phyloP scores from a whole-genome alignment of 2,113 vertebrate genomes.

The Amphilophus citrinellus region DNA sequence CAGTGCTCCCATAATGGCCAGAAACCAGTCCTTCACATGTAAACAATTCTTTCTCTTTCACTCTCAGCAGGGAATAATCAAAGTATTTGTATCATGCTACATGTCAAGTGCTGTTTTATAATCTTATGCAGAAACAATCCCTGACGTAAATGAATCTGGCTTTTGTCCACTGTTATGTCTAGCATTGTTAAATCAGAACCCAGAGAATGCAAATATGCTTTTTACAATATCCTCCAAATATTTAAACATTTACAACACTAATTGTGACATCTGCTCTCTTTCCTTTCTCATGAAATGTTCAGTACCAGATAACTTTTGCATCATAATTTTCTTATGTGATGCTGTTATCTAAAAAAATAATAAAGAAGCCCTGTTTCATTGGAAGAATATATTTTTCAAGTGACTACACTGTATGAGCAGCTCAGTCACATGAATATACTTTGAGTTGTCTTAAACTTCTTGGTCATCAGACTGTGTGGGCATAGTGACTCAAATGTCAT shows the following conservation, averaged over 20 bases:
- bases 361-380: neutral
- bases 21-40: neutral
- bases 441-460: neutral
- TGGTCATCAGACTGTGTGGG: neutral
- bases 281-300: neutral
- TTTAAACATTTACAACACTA: neutral
- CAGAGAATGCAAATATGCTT: neutral
- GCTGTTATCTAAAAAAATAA: neutral
- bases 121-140: neutral
- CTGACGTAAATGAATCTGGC: neutral
- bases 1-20: slow-evolving; percentile 9
- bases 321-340: neutral
- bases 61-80: slow-evolving; percentile 40
- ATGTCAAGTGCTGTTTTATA: slow-evolving; percentile 11
- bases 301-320: neutral
- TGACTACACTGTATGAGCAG: neutral
- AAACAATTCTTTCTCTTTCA: slow-evolving; percentile 35
- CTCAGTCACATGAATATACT: too few relatives aligned
- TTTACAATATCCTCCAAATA: neutral
- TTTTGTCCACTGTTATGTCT: slow-evolving; percentile 9
- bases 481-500: neutral
- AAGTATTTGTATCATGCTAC: slow-evolving; percentile 55
- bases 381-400: neutral
- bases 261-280: neutral
- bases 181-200: neutral